Evolutionary conservation across 2,888 invertebrate species (phyloP), one percentile per base, ranked within the genome.

Genomic region (Gymnosoma rotundatum): DNA sequence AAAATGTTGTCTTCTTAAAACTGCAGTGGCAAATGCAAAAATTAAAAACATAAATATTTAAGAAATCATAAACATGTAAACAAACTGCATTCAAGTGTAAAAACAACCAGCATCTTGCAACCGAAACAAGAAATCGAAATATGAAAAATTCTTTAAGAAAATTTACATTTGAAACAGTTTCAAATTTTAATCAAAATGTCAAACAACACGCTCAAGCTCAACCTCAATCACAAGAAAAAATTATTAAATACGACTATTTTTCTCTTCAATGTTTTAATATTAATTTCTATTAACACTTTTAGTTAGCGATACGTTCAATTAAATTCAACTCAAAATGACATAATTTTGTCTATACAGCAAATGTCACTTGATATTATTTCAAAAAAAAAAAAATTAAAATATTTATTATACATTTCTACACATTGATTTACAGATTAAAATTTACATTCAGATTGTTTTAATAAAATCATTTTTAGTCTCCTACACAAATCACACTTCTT

Each of bases 11-110:
- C 25, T 32, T 32, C 5, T 4, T 20, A 5, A 52, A 50, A 58
- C 21, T 12, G 67, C 83, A 63, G 75, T 76, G 67, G 75, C 72
- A 83, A 66, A 75, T 54, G 25, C 67, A 25, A 61, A 32, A 78
- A 70, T 56, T 60, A 50, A 73, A 32, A 6, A 32, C 32, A 73
- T 3, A 79, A 78, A 63, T 72, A 70, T 63, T 42, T 20, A 45
- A 18, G 54, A 73, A 74, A 67, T 67, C 52, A 67, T 76, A 83
- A 73, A 76, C 36, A 73, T 80, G 61, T 76, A 63, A 80, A 73
- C 25, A 73, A 76, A 72, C 61, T 67, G 79, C 83, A 76, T 48
- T 63, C 83, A 76, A 80, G 75, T 80, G 83, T 76, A 83, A 83
- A 75, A 76, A n/a, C 72, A 78, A 67, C 61, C 60, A 72, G 56